Conservation (phyloP, 1,140 invertebrate species). For the Lepidurus apus region DNA sequence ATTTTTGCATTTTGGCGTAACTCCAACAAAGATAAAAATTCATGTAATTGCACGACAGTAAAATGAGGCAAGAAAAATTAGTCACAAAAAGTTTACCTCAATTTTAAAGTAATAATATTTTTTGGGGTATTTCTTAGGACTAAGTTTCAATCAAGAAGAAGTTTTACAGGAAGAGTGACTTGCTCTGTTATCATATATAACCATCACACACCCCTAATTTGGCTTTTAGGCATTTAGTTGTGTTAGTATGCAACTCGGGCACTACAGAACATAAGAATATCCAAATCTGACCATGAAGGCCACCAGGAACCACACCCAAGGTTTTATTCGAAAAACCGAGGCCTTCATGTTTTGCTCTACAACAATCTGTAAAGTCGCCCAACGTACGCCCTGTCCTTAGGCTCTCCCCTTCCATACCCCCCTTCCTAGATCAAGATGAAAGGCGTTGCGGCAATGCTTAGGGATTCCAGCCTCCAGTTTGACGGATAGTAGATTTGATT, state of each 20-base stretch:
- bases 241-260: not conserved
- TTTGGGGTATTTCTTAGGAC: no score
- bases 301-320: slow-evolving; percentile 16
- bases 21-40: no score
- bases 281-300: slow-evolving; percentile 2
- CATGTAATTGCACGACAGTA: no score
- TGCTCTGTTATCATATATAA: not conserved
- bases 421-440: not conserved
- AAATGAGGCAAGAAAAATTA: no score
- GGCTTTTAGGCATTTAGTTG: not conserved
- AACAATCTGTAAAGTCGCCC: not conserved
- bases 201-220: not conserved
- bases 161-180: not conserved
- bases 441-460: not conserved
- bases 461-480: not conserved
- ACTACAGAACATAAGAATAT: not conserved
- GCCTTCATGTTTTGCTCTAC: not conserved
- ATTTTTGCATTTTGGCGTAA: no score
- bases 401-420: not conserved
- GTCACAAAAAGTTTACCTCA: no score
- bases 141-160: not conserved
- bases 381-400: slow-evolving; percentile 3
- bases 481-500: not conserved
- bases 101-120: no score
- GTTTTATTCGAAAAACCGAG: not conserved